phyloP scores from a whole-genome alignment of 2,797 vertebrate genomes.

The Acanthopagrus latus region DNA sequence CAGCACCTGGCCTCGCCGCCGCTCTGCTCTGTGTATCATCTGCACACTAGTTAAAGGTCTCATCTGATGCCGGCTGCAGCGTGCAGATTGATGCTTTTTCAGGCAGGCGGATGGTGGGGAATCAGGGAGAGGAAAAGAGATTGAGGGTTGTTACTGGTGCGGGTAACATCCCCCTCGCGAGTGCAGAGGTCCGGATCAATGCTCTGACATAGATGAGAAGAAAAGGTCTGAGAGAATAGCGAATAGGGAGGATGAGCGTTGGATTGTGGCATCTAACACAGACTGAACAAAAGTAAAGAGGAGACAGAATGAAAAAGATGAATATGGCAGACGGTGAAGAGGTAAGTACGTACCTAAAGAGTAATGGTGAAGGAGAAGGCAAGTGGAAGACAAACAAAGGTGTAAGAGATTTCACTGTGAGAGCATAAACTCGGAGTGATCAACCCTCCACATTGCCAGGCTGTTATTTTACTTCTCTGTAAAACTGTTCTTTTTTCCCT shows the following conservation, averaged over 20 bases:
- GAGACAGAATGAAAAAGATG: slow-evolving; percentile 19
- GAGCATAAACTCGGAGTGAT: slow-evolving; percentile 13
- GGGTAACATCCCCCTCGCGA: slow-evolving; percentile 38
- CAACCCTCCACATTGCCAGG: slow-evolving; percentile 12
- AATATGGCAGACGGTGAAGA: slow-evolving; percentile 5
- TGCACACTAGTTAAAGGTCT: slow-evolving; percentile 42
- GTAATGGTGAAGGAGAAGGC: slow-evolving; percentile 19
- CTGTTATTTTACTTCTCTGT: slow-evolving; percentile 17
- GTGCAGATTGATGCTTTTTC: slow-evolving; percentile 57
- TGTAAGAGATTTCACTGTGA: slow-evolving; percentile 28
- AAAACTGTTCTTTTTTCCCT: slow-evolving; percentile 32
- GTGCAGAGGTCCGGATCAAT: slow-evolving; percentile 54
- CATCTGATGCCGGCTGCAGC: slow-evolving; percentile 39
- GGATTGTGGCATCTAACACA: slow-evolving; percentile 8
- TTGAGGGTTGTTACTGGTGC: slow-evolving; percentile 8
- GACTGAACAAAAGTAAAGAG: slow-evolving; percentile 22
- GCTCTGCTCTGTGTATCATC: slow-evolving; percentile 8
- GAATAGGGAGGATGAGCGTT: slow-evolving; percentile 23
- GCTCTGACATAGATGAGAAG: slow-evolving; percentile 46
- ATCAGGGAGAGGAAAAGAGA: slow-evolving; percentile 14
- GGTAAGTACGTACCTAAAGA: slow-evolving; percentile 32
- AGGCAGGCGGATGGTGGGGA: slow-evolving; percentile 28
- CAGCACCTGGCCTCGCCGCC: slow-evolving; percentile 32
- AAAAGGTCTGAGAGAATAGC: slow-evolving; percentile 27
- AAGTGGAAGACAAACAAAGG: slow-evolving; percentile 27